Base-by-base conservation (phyloP, 2,113 vertebrate genomes). In the Gobiocypris rarus region DNA sequence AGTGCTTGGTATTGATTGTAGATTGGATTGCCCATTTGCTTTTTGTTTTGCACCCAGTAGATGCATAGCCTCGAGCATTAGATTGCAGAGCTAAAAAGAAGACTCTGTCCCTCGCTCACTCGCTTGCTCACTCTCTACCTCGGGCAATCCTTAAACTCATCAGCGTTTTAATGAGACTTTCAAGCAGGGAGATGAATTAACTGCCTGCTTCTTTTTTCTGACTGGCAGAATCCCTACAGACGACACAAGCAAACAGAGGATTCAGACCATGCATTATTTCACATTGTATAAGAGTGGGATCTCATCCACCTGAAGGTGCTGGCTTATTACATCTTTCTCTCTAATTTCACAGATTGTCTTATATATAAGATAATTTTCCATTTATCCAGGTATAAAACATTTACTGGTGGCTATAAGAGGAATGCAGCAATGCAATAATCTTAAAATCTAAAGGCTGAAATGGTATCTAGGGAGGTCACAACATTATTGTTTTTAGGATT, bases 121-220 rank as follows among this genome's bases (percentile, higher is more conserved):
- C 6, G 6, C 24, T 34, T 6, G 6, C 28, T 70, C 31, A 89
- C 88, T 54, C 89, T 91, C 87, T 90, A 90, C 86, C 89, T 88
- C 86, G 86, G 88, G 92, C 86, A 91, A 89, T 92, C 93, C 89
- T 87, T 93, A 90, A 91, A 89, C 90, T 94, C 92, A 94, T 95
- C 93, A 93, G 86, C 89, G 84, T 89, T 92, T 90, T 89, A 95
- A 94, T 91, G 93, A 94, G 91, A 94, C 92, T 93, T 92, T 94
- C 89, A 88, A 92, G 87, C 86, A 88, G 88, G 82, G 91, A 94
- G 90, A 93, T 91, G 93, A 95, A 96, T 95, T 94, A 94, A 94
- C 91, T 93, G 91, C 88, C 91, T 90, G 85, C 87, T 90, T 90
- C 52, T 45, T 59, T 86, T 74, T 85, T 31, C 58, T 80, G 61